Percentiles rank a stretch among this genome's conserved stretches.
phyloP scores from a whole-genome alignment of 2,797 vertebrate genomes.

The Bucorvus abyssinicus region DNA sequence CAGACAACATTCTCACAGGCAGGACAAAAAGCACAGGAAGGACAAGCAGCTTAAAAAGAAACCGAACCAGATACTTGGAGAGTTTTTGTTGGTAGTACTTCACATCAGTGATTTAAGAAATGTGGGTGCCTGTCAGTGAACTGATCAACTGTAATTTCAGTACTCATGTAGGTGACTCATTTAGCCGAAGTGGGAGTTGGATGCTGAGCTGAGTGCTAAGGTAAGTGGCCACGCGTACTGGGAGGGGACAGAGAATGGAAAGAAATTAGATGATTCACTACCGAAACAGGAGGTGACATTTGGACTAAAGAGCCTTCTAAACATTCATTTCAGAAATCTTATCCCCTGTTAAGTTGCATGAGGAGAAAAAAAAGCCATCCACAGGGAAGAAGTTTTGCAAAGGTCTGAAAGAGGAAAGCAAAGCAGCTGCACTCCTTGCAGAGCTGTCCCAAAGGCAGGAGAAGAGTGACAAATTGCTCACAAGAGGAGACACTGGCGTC shows the following conservation, averaged over 20 bases:
- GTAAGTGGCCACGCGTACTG: not conserved
- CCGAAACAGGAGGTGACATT: not conserved
- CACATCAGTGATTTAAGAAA: not conserved
- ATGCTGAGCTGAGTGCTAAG: constrained; percentile 47
- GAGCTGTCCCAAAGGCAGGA: rapidly evolving
- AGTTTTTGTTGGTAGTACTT: not conserved
- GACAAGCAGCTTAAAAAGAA: not conserved
- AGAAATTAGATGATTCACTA: constrained; percentile 25
- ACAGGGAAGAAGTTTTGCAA: not conserved
- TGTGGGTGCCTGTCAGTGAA: constrained; percentile 10
- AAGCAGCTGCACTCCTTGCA: not conserved
- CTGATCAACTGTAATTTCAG: not conserved
- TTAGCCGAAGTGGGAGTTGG: constrained; percentile 12
- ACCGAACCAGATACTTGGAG: not conserved
- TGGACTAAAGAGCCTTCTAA: not conserved
- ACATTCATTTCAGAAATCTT: not conserved
- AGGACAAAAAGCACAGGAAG: not conserved
- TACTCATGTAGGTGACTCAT: not conserved
- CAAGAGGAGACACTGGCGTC: not conserved
- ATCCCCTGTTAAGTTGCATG: not conserved
- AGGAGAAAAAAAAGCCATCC: not conserved
- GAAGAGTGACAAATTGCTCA: not conserved
- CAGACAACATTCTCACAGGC: not conserved
- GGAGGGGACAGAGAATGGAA: constrained; percentile 1
- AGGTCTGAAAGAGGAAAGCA: not conserved